phyloP scores from a whole-genome alignment of 2,888 invertebrate genomes.

The Folsomia manolachei region DNA sequence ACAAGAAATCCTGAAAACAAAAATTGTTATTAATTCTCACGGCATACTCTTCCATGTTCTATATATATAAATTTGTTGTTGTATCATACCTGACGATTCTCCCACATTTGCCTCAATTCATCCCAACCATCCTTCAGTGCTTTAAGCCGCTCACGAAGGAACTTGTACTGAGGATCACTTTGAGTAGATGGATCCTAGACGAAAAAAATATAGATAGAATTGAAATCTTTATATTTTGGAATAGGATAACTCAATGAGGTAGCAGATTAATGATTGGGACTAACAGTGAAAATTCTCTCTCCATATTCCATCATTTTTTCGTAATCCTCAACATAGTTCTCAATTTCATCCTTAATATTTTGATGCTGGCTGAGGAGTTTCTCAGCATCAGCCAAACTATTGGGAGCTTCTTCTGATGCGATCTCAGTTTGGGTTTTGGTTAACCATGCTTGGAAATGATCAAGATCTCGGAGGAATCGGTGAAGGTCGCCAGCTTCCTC shows the following conservation, averaged over 20 bases:
- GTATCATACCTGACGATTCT: too few species aligned
- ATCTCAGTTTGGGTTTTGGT: constrained; percentile 99
- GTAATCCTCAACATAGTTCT: constrained; percentile 97
- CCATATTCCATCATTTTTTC: constrained; percentile 99
- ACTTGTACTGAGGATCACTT: constrained; percentile 99
- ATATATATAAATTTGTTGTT: too few species aligned
- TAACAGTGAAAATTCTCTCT: constrained; percentile 81
- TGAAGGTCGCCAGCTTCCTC: constrained; percentile 99
- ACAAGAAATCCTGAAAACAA: constrained; percentile 88
- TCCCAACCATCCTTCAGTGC: constrained; percentile 97
- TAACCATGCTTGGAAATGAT: constrained; percentile 99
- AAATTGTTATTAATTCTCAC: too few species aligned
- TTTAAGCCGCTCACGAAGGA: constrained; percentile 86
- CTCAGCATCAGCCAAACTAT: constrained; percentile 92
- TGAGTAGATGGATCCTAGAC: constrained; percentile 72
- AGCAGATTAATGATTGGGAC: constrained; percentile 47
- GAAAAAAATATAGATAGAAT: constrained; percentile 20
- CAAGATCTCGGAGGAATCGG: constrained; percentile 94
- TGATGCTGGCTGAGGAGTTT: constrained; percentile 95
- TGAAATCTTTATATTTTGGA: neutral
- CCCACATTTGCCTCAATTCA: constrained; percentile 99
- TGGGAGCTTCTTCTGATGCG: constrained; percentile 92
- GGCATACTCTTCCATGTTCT: too few species aligned
- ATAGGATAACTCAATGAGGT: too few species aligned
- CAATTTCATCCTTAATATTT: constrained; percentile 97